Evolutionary conservation across 53 echinoderm and acorn worm genomes (phyloP).

Genomic region (Arbacia lixula): DNA sequence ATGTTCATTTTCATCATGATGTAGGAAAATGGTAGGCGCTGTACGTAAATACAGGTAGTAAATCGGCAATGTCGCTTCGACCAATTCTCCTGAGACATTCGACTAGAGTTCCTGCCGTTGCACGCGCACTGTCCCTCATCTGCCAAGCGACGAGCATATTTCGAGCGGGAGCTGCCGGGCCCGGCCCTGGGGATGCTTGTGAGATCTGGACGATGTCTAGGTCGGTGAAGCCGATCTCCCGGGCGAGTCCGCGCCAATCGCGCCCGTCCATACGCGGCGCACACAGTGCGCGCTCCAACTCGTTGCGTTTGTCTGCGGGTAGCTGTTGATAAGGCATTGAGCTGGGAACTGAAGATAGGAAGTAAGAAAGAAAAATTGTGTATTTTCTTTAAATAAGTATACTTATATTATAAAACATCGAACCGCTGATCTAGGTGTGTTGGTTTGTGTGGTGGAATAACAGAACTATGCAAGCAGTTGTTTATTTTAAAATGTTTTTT

Average conservation of each 20-base stretch:
- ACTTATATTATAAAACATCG: too few relatives aligned
- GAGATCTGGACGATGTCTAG: slow-evolving; percentile 56
- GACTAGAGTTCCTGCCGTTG: slow-evolving; percentile 71
- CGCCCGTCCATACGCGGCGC: slow-evolving; percentile 72
- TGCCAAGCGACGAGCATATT: slow-evolving; percentile 70
- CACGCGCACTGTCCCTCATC: slow-evolving; percentile 62
- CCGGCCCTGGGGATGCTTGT: neutral
- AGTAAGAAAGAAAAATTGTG: too few relatives aligned
- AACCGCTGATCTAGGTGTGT: too few relatives aligned
- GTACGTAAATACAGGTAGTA: slow-evolving; percentile 53
- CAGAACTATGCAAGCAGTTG: too few relatives aligned
- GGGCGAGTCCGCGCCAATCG: slow-evolving; percentile 85
- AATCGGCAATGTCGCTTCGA: slow-evolving; percentile 72
- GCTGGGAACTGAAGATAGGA: slow-evolving; percentile 67
- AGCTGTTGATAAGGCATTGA: slow-evolving; percentile 72
- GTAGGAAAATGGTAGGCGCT: slow-evolving; percentile 38
- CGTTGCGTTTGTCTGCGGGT: slow-evolving; percentile 66
- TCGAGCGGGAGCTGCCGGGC: slow-evolving; percentile 63
- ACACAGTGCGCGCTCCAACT: slow-evolving; percentile 78
- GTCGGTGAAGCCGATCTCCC: slow-evolving; percentile 83
- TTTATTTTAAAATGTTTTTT: too few relatives aligned
- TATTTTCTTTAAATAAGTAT: too few relatives aligned
- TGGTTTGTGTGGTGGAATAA: too few relatives aligned
- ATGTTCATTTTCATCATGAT: slow-evolving; percentile 45
- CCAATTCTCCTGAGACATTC: slow-evolving; percentile 74